Percentiles rank a stretch among this genome's conserved stretches.
phyloP scores from a whole-genome alignment of 1,140 invertebrate species.

The Trichonephila clavipes region DNA sequence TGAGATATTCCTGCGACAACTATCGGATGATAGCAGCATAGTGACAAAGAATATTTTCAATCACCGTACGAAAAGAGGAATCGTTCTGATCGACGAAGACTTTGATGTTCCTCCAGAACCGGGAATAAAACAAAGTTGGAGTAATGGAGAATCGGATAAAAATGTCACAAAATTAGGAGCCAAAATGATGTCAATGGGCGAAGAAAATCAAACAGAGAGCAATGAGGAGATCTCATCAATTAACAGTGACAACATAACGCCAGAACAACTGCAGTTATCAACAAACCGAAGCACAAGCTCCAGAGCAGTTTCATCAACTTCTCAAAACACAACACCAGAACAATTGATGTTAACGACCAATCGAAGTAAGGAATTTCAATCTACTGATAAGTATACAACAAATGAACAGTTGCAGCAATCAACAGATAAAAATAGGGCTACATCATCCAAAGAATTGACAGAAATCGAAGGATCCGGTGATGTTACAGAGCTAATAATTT shows the following conservation, averaged over 20 bases:
- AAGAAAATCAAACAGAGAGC: background rate
- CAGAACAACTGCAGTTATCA: background rate
- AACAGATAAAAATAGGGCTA: background rate
- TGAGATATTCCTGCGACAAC: background rate
- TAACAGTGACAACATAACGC: background rate
- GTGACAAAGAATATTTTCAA: background rate
- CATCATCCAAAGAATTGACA: background rate
- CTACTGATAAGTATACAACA: background rate
- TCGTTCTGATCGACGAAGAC: slow-evolving; percentile 56
- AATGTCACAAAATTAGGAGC: background rate
- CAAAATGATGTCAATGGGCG: background rate
- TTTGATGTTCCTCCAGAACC: slow-evolving; percentile 30
- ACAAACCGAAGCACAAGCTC: background rate
- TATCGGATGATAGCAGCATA: no score
- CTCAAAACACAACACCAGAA: background rate
- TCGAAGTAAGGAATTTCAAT: background rate
- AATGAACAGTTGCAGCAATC: background rate
- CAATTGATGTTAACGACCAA: background rate
- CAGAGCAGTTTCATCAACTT: background rate
- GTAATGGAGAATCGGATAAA: background rate
- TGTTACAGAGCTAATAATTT: background rate
- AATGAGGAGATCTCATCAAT: background rate
- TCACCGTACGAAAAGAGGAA: slow-evolving; percentile 4
- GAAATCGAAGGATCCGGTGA: slow-evolving; percentile 28
- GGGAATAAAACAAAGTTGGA: slow-evolving; percentile 34